Base-by-base conservation (phyloP, 2,797 vertebrate genomes). In the Cheirogaleus major region DNA sequence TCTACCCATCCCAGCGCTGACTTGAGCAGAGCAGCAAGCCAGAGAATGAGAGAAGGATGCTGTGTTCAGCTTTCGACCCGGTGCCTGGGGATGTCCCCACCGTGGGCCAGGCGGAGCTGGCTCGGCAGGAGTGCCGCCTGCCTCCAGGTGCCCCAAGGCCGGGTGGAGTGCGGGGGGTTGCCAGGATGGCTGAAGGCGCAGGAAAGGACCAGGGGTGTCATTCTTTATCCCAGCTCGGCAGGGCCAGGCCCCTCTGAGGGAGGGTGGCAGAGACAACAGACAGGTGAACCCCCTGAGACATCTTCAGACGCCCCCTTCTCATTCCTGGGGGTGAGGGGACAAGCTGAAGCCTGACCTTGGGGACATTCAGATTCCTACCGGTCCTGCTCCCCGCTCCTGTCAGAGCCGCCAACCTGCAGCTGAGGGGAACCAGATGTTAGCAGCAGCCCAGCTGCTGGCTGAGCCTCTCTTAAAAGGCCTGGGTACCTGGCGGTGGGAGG, bases 391-490 rank as follows among this genome's bases (percentile, higher is more conserved):
- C 35, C 11, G 5, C 35, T 22, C 88, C 83, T 75, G 76, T 93
- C 72, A 72, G 79, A 20, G 7, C 35, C 18, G 89, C 57, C 75
- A 45, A 48, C 57, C 76, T 41, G 45, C 35, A 18, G 76, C 85
- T 90, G 78, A 96, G 81, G 63, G 80, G 88, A 92, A 86, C 78
- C 95, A 95, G 97, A 89, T 72, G 23, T 70, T 17, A n/a, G 52
- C 3, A 5, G 55, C 89, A 59, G 25, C 72, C 80, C 48, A 1
- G 70, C 91, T 75, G 80, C 41, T 45, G 85, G 50, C 92, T 25
- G 20, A 78, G 89, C 87, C 65, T 81, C 81, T 80, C 82, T 87
- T 67, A 59, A 95, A 88, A 67, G 76, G 27, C 59, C 25, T 20
- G 12, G 84, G 79, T 86, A 73, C 97, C 95, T 96, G 93, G 55